A percentile compares a stretch with the other conserved stretches of the same genome.
Evolutionary conservation across 2,888 invertebrate species (phyloP).

Genomic region (Alcis repandata): DNA sequence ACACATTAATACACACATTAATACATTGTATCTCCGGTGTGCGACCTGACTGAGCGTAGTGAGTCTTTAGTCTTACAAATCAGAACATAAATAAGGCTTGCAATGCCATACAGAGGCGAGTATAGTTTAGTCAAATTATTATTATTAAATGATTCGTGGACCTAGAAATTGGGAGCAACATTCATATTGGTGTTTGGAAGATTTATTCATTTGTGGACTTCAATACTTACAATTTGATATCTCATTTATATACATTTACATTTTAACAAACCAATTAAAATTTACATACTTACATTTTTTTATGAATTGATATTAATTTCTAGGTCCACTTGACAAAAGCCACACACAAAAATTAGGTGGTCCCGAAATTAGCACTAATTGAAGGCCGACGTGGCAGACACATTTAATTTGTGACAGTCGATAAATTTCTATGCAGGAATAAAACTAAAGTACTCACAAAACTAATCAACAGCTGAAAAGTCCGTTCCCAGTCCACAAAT

Average conservation of each 20-base stretch:
- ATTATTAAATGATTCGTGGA: neutral
- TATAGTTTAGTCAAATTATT: neutral
- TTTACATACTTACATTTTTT: too few species aligned
- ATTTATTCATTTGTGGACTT: neutral
- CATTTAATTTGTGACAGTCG: conserved; percentile 7
- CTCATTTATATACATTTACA: neutral
- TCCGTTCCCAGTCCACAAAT: too few species aligned
- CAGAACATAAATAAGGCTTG: conserved; percentile 1
- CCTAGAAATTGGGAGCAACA: conserved; percentile 1
- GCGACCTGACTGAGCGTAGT: neutral
- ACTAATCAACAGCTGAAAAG: neutral
- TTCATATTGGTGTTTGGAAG: neutral
- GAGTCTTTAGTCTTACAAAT: conserved; percentile 24
- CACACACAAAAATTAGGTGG: conserved; percentile 59
- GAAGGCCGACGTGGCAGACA: conserved; percentile 31
- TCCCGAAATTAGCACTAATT: conserved; percentile 56
- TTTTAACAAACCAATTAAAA: neutral
- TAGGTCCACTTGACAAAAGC: conserved; percentile 37
- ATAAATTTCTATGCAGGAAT: neutral
- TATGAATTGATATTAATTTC: too few species aligned
- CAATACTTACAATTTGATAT: neutral
- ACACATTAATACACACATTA: too few species aligned
- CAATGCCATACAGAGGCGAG: neutral
- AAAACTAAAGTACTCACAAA: neutral
- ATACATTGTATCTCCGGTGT: too few species aligned